These are phyloP conservation scores for Forbesichthys papilliferus DNA, from an alignment of 2,113 vertebrate genomes.

Conservation along the genomic window DNA sequence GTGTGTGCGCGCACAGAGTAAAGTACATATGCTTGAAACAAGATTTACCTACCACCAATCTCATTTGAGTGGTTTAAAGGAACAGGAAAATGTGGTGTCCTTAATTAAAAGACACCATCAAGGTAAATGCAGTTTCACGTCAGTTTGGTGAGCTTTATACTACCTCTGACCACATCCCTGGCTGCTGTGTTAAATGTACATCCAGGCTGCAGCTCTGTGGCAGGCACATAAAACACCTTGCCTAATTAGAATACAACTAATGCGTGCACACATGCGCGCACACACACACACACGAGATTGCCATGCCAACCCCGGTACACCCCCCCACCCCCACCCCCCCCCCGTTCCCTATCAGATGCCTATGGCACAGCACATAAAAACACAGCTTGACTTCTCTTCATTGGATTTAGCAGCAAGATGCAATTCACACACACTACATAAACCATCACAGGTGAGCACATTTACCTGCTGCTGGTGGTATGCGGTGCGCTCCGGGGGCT, in stretches of 20 bases:
- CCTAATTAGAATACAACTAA: constrained; percentile 49
- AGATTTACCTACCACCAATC: no score
- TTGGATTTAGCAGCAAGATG: not conserved
- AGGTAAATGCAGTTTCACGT: constrained; percentile 16
- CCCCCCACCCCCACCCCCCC: not conserved
- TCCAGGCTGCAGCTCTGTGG: constrained; percentile 30
- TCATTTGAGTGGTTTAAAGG: constrained; percentile 34
- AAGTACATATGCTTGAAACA: no score
- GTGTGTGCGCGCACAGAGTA: no score
- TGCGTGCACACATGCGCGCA: constrained; percentile 44
- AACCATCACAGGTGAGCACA: not conserved
- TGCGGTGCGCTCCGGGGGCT: constrained; percentile 67
- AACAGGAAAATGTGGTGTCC: not conserved
- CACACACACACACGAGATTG: constrained; percentile 27
- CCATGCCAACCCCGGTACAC: constrained; percentile 35
- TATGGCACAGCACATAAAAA: constrained; percentile 13
- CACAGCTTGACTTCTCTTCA: constrained; percentile 19
- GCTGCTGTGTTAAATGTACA: constrained; percentile 33
- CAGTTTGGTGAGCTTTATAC: constrained; percentile 35
- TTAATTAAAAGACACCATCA: constrained; percentile 26
- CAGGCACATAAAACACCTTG: constrained; percentile 37
- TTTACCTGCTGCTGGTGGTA: constrained; percentile 73
- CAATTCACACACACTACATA: not conserved
- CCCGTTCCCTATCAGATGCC: constrained; percentile 19
- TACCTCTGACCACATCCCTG: constrained; percentile 24